Evolutionary conservation across 2,888 invertebrate genomes (phyloP), one percentile per base, ranked within the genome.

Genomic region (Tryphoninae sp.): DNA sequence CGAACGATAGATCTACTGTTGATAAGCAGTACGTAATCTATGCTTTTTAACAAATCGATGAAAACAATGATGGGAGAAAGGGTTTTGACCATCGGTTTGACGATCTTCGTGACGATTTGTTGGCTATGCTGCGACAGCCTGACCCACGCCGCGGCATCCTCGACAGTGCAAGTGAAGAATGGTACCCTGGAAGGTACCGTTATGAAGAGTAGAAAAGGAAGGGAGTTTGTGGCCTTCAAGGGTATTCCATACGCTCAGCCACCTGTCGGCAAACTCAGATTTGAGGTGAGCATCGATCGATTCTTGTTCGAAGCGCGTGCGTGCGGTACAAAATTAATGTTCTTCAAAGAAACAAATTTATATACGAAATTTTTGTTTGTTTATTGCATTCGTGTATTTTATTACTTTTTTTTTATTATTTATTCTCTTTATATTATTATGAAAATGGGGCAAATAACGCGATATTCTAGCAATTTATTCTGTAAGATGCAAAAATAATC

Each of bases 171-270:
- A 11, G 92, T 93, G 0, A 91, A 91, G 67, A 91, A 94, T 72
- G 95, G 95, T 0, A 92, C 93, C 58, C 88, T 95, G 40, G 90
- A 92, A 23, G 95, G 95, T 2, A 92, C 92, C 82, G 93, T 92
- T 80, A 91, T 94, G 92, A 92, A 91, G 81, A 94, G 94, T 0
- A 93, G 94, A 81, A 93, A 90, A 33, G 95, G 95, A 0, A 93
- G 93, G 80, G 92, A 93, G 82, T 93, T 95, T 86, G 91, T 93
- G 0, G 94, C 94, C 0, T 95, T 95, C 87, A 93, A 94, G 74
- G 94, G 95, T 2, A 92, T 95, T 61, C 95, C 95, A 0, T 95
- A 94, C 87, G 95, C 95, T 0, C 86, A 92, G 78, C 94, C 95
- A 0, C 95, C 95, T 0, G 59, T 95, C 2, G 94, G 93, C 13